A percentile compares a stretch with the other conserved stretches of the same genome.
phyloP scores from a whole-genome alignment of 2,888 invertebrate species.

The Cactoblastis cactorum region DNA sequence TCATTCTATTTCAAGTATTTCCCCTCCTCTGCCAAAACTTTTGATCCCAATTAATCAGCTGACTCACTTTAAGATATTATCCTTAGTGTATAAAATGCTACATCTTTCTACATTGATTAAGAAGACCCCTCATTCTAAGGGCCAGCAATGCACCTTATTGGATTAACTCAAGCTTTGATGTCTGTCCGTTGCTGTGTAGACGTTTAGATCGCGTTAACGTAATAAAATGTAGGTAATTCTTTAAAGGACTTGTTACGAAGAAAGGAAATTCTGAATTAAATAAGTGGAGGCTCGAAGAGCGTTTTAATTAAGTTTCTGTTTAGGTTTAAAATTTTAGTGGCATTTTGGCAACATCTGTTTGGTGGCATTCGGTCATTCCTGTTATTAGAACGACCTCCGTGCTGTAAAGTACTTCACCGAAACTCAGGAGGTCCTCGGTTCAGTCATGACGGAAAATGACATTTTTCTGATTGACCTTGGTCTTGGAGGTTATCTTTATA shows the following conservation, averaged over 20 bases:
- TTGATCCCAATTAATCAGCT: constrained; percentile 48
- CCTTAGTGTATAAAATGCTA: constrained; percentile 56
- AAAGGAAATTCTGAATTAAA: constrained; percentile 55
- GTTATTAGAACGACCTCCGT: no score
- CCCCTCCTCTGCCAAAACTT: constrained; percentile 27
- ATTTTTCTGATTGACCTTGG: no score
- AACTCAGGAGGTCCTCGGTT: no score
- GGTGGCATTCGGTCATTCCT: background rate
- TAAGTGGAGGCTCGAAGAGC: constrained; percentile 37
- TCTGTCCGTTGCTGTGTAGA: constrained; percentile 47
- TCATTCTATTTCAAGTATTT: constrained; percentile 4
- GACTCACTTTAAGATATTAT: constrained; percentile 48
- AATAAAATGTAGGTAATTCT: constrained; percentile 68
- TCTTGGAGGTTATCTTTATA: no score
- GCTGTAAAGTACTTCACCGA: no score
- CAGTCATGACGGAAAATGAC: no score
- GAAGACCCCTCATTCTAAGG: constrained; percentile 55
- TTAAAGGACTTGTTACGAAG: constrained; percentile 51
- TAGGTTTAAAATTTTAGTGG: background rate
- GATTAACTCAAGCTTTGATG: constrained; percentile 70
- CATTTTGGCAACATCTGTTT: background rate
- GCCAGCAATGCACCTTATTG: constrained; percentile 67
- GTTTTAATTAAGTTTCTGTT: constrained; percentile 12
- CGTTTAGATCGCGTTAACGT: constrained; percentile 57
- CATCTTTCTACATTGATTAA: constrained; percentile 60